These are phyloP conservation scores for Kradibia gibbosae DNA, from an alignment of 1,140 invertebrate species.

Conservation along the genomic window DNA sequence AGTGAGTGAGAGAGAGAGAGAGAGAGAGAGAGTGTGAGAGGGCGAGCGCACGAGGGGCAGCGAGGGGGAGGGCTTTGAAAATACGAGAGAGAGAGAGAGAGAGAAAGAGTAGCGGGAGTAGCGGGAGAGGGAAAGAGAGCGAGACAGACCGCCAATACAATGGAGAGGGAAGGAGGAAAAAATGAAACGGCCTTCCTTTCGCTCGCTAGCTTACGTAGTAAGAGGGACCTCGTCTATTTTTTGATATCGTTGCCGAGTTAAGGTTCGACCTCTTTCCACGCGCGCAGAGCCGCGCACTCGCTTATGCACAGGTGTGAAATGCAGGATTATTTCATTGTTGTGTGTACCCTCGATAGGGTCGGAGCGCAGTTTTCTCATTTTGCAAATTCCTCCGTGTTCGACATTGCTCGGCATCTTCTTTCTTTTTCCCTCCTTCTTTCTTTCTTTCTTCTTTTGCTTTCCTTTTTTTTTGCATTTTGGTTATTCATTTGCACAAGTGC, in stretches of 20 bases:
- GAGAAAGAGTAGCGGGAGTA: background rate
- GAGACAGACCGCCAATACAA: no score
- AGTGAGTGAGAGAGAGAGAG: background rate
- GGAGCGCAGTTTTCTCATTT: background rate
- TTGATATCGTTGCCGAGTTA: conserved; percentile 37
- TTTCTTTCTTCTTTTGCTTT: no score
- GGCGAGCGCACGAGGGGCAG: no score
- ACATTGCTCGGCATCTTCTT: background rate
- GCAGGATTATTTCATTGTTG: background rate
- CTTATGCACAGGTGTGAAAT: background rate
- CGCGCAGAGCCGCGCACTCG: background rate
- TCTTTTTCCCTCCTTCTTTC: background rate
- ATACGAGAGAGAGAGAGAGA: background rate
- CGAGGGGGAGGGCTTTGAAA: background rate
- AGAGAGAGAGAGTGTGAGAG: conserved; percentile 1
- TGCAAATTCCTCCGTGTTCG: background rate
- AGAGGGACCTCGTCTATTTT: conserved; percentile 45
- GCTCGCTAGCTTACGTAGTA: conserved; percentile 9
- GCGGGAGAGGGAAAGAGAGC: background rate
- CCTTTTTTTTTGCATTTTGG: no score
- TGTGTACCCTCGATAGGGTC: background rate
- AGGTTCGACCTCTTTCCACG: background rate
- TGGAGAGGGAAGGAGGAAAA: background rate
- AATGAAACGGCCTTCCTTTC: conserved; percentile 45
- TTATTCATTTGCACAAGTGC: background rate